Percentiles rank a stretch among this genome's conserved stretches.
Conservation (phyloP, 2,888 invertebrate genomes). For the Drosophila cognata region DNA sequence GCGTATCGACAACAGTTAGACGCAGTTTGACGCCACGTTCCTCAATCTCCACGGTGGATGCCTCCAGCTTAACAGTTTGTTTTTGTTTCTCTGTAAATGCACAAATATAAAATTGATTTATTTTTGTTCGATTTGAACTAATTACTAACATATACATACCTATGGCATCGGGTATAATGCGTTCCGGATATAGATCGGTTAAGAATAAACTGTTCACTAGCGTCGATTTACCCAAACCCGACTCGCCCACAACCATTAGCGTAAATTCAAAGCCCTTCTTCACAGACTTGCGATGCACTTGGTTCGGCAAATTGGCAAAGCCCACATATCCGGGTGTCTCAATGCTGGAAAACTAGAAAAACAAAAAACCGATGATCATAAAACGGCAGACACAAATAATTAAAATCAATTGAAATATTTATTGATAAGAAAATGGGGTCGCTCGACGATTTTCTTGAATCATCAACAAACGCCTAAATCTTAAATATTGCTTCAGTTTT, state of each 20-base stretch:
- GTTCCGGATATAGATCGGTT: conserved; percentile 97
- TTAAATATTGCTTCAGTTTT: conserved; percentile 4
- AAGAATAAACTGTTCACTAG: conserved; percentile 97
- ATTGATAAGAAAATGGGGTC: neutral
- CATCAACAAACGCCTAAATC: conserved; percentile 2
- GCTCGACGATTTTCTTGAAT: conserved; percentile 5
- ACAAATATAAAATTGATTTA: neutral
- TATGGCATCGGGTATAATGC: conserved; percentile 94
- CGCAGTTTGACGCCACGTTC: conserved; percentile 97
- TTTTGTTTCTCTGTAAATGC: conserved; percentile 90
- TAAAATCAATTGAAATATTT: conserved; percentile 34
- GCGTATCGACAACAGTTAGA: conserved; percentile 97
- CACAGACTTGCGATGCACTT: conserved; percentile 98
- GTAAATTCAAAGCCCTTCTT: conserved; percentile 99
- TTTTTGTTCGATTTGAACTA: neutral
- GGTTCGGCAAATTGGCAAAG: conserved; percentile 96
- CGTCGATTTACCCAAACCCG: conserved; percentile 97
- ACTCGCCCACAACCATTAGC: conserved; percentile 97
- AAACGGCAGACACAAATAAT: conserved; percentile 40
- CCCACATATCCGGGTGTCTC: conserved; percentile 93
- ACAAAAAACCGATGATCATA: neutral
- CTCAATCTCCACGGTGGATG: conserved; percentile 98
- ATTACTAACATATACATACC: conserved; percentile 86
- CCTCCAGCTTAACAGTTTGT: conserved; percentile 96
- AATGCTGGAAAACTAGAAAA: conserved; percentile 90